Percentiles rank a stretch among this genome's conserved stretches.
Evolutionary conservation across 2,113 vertebrate species (phyloP).

Genomic region (Dryoscopus gambensis): DNA sequence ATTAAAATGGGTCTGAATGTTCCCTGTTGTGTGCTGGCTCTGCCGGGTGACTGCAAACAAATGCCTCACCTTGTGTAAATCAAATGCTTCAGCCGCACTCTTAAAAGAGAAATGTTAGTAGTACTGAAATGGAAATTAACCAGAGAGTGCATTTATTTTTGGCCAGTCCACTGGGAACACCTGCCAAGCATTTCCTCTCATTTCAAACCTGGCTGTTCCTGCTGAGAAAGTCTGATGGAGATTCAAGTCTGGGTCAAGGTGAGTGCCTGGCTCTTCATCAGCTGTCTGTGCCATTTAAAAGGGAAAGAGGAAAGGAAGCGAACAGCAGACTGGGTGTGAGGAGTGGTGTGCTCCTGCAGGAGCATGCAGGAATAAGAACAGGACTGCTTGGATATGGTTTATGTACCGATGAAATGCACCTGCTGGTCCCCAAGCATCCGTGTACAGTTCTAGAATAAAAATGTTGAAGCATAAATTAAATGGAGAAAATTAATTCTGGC

Average conservation of each 20-base stretch:
- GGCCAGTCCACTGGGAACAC: neutral
- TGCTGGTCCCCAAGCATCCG: neutral
- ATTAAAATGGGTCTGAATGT: neutral
- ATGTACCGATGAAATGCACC: neutral
- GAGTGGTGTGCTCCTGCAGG: neutral
- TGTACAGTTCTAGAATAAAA: neutral
- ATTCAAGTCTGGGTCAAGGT: conserved; percentile 43
- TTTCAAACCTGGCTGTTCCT: conserved; percentile 32
- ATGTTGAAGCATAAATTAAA: neutral
- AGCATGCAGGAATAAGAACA: neutral
- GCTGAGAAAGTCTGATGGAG: conserved; percentile 34
- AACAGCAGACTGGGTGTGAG: neutral
- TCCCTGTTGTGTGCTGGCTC: neutral
- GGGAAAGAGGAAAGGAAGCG: neutral
- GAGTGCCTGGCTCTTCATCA: conserved; percentile 12
- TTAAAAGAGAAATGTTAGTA: conserved; percentile 11
- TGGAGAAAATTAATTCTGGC: neutral
- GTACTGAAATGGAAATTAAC: neutral
- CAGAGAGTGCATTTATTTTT: conserved; percentile 31
- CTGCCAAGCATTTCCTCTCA: conserved; percentile 14
- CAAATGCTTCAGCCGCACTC: neutral
- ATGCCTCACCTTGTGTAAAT: neutral
- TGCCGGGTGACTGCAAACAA: neutral
- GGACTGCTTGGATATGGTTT: neutral
- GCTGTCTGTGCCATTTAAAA: neutral